Conservation (phyloP, 2,113 vertebrate genomes). For the Trogon melanurus region DNA sequence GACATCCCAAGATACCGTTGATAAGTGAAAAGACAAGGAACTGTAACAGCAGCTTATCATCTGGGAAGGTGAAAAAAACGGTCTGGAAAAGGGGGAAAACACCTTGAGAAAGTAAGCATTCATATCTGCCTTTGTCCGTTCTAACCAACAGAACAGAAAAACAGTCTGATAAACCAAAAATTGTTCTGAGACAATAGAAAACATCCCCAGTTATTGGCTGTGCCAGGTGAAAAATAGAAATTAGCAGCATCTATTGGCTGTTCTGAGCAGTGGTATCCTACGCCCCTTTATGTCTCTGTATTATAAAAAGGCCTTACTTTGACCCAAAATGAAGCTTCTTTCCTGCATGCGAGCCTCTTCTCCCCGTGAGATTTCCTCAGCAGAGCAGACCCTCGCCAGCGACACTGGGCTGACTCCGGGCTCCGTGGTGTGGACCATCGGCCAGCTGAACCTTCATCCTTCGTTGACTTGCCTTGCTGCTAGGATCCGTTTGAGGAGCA, state of each 20-base stretch:
- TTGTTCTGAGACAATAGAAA: background rate
- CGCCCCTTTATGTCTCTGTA: background rate
- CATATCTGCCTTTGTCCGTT: background rate
- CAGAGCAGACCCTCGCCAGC: background rate
- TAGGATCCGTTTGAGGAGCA: background rate
- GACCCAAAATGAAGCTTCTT: background rate
- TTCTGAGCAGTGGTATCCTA: background rate
- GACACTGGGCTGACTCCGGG: background rate
- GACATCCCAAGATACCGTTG: background rate
- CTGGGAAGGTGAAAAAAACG: background rate
- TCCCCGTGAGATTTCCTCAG: background rate
- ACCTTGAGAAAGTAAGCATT: background rate
- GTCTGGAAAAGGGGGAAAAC: background rate
- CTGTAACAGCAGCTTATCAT: background rate
- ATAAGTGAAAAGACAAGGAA: background rate
- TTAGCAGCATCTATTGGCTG: background rate
- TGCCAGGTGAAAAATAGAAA: background rate
- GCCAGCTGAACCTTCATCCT: background rate
- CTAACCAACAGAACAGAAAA: background rate
- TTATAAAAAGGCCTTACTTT: background rate
- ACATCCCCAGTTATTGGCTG: background rate
- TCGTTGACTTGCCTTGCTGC: fast-evolving
- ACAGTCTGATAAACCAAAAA: background rate
- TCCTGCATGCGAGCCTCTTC: background rate
- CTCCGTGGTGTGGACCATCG: fast-evolving